Evolutionary conservation across 2,797 vertebrate species (phyloP).

Genomic region (Phataginus tetradactyla): DNA sequence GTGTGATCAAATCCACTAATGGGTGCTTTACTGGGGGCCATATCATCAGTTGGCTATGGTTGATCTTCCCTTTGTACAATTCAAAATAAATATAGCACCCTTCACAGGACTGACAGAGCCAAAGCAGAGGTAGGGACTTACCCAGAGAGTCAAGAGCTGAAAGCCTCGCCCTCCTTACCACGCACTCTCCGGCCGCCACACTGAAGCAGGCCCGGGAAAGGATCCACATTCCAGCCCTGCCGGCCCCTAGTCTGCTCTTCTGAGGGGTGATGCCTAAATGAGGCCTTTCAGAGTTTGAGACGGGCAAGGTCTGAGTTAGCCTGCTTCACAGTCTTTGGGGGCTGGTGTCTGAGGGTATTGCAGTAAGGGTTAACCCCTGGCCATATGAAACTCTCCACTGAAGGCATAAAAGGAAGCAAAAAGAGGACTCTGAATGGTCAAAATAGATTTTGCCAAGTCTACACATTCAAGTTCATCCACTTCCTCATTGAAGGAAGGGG

Average conservation of each 20-base stretch:
- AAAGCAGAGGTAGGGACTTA: neutral
- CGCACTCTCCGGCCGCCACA: neutral
- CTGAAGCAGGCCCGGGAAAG: neutral
- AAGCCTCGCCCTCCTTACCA: neutral
- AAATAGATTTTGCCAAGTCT: slow-evolving; percentile 73
- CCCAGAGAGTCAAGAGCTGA: slow-evolving; percentile 17
- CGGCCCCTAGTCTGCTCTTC: neutral
- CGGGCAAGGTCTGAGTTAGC: neutral
- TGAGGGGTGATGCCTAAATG: neutral
- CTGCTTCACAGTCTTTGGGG: neutral
- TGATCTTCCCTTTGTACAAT: slow-evolving; percentile 17
- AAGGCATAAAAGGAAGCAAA: slow-evolving; percentile 62
- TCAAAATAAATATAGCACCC: slow-evolving; percentile 21
- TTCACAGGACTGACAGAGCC: slow-evolving; percentile 4
- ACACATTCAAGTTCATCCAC: slow-evolving; percentile 58
- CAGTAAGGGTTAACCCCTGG: neutral
- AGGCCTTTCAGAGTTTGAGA: neutral
- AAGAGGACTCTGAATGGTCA: slow-evolving; percentile 12
- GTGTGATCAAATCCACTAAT: neutral
- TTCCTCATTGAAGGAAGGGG: slow-evolving; percentile 49
- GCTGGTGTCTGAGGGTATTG: neutral
- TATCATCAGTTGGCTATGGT: neutral
- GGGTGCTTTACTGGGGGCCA: neutral
- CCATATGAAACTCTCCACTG: slow-evolving; percentile 34
- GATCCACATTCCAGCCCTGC: neutral